Evolutionary conservation across 2,888 invertebrate genomes (phyloP).

Genomic region (Campopleginae sp.): DNA sequence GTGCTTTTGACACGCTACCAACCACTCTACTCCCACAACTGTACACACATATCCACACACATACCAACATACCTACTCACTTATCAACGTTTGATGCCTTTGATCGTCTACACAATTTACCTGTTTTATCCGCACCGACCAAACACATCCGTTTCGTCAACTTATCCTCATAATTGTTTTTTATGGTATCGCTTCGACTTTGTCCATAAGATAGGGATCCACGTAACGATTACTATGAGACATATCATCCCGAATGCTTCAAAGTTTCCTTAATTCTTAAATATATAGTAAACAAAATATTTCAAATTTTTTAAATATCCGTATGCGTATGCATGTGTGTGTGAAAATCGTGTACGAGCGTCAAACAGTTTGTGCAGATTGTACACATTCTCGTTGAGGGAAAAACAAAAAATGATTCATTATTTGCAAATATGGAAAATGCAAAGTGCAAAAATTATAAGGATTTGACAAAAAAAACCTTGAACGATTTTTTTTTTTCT

Average conservation of each 20-base stretch:
- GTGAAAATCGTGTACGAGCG: background rate
- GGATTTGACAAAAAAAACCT: background rate
- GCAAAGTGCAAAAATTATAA: background rate
- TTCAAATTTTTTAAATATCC: background rate
- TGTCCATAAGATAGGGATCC: no score
- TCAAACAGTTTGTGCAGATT: background rate
- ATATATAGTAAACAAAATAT: background rate
- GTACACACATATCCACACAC: slow-evolving; percentile 21
- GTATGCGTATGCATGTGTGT: background rate
- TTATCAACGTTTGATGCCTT: slow-evolving; percentile 39
- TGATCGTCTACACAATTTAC: slow-evolving; percentile 34
- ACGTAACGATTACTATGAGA: no score
- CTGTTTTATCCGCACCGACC: background rate
- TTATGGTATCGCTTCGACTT: no score
- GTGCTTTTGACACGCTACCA: slow-evolving; percentile 65
- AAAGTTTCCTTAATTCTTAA: no score
- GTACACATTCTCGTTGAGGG: background rate
- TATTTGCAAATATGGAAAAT: no score
- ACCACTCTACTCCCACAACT: slow-evolving; percentile 54
- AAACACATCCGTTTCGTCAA: background rate
- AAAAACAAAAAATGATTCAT: no score
- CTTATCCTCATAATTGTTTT: background rate
- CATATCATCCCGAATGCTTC: no score
- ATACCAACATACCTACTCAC: background rate
- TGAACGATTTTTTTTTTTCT: background rate